Conservation (phyloP, 2,888 invertebrate genomes). For the Blastobasis adustella region DNA sequence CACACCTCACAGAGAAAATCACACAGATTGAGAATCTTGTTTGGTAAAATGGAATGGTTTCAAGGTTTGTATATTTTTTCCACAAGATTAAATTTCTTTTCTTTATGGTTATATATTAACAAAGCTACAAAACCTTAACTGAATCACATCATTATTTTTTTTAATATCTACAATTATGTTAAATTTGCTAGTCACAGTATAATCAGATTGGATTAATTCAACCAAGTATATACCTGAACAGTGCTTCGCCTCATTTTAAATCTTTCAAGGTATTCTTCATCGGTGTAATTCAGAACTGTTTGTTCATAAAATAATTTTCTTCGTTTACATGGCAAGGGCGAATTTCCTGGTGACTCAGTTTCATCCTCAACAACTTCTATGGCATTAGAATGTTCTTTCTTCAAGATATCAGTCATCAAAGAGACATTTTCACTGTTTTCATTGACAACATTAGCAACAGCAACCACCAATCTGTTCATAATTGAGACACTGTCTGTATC, state of each 20-base stretch:
- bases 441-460: conserved; percentile 47
- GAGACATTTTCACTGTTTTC: conserved; percentile 52
- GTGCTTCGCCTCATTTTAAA: conserved; percentile 54
- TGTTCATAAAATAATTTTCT: conserved; percentile 41
- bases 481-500: conserved; percentile 48
- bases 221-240: conserved; percentile 37
- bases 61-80: no score
- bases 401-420: conserved; percentile 29
- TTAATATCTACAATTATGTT: no score
- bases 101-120: no score
- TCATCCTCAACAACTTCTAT: conserved; percentile 2
- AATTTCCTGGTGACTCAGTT: neutral
- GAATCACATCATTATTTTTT: no score
- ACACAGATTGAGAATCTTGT: no score
- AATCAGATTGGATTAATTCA: neutral
- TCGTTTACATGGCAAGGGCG: conserved; percentile 1
- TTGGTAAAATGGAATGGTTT: no score
- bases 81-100: no score
- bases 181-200: no score
- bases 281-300: conserved; percentile 34
- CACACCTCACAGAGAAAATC: no score
- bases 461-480: conserved; percentile 47
- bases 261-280: conserved; percentile 41
- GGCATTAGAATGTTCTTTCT: conserved; percentile 25
- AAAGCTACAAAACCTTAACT: no score